Base-by-base conservation (phyloP, 64 coral and sea anemone genomes). In the Porites australiensis region DNA sequence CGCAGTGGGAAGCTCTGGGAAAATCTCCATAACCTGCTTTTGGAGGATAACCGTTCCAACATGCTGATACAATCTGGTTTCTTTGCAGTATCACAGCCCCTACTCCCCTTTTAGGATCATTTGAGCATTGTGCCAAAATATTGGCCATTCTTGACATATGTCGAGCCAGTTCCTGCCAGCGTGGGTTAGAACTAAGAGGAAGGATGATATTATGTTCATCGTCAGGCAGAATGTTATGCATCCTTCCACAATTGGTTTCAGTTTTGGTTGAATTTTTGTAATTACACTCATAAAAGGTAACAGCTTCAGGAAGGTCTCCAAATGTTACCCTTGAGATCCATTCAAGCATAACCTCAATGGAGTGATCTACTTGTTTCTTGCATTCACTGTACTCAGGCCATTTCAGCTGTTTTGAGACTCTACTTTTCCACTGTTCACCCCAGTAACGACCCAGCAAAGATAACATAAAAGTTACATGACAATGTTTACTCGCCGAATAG, bases 81-180 rank as follows among this genome's bases (percentile, higher is more conserved):
- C 82, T 54, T 13, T 74, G 48, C 27, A 92, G 15, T 7, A 92
- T 70, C 4, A 96, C 89, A 13, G 94, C 90, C 15, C 94, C 94
- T 21, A 96, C 94, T 18, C 94, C 94, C 10, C 94, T 66, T 57
- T 49, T 74, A 0, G 94, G 94, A 61, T 96, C 89, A 22, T 96
- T 86, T 10, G 94, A 96, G 13, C 50, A 22, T 9, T 96, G 89
- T 2, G 94, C 77, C 64, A 96, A 15, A 61, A 96, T 92, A 13
- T 96, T 90, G 13, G 94, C 89, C 77, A 96, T 85, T 55, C 94
- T 88, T 8, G 90, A 91, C 90, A 87, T 92, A 45, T 96, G 84
- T 1, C 52, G 69, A 46, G 94, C 94, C 44, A 92, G 18, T 48
- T 87, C 74, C 49, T 96, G 94, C 94, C 94, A 96, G 61, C 86